Evolutionary conservation across 2,113 vertebrate genomes (phyloP).

Genomic region (Hippocampus comes): DNA sequence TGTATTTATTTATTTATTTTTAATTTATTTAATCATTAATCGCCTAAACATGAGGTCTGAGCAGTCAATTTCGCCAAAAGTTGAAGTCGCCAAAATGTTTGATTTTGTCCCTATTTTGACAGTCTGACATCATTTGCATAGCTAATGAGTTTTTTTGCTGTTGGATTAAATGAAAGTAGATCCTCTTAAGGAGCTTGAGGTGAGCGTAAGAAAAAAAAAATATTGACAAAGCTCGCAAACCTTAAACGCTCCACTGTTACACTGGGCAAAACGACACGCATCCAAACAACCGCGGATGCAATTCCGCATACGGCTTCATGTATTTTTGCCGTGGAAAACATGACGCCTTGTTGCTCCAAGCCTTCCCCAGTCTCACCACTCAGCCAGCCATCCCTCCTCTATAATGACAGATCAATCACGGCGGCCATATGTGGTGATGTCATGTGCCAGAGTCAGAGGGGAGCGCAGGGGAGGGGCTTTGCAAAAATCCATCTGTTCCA

Average conservation of each 20-base stretch:
- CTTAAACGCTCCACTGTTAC: too few relatives aligned
- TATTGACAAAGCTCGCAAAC: not conserved
- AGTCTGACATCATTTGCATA: not conserved
- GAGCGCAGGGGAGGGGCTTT: slow-evolving; percentile 30
- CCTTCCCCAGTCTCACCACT: slow-evolving; percentile 33
- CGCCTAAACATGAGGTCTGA: too few relatives aligned
- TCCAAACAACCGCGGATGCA: slow-evolving; percentile 17
- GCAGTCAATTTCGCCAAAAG: too few relatives aligned
- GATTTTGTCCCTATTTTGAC: not conserved
- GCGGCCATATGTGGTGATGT: slow-evolving; percentile 67
- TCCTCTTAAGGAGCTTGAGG: not conserved
- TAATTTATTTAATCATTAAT: too few relatives aligned
- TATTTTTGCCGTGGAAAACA: slow-evolving; percentile 43
- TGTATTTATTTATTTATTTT: too few relatives aligned
- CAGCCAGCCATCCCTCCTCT: slow-evolving; percentile 52
- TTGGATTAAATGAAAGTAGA: not conserved
- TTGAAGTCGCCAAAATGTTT: too few relatives aligned
- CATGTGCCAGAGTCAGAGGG: slow-evolving; percentile 50
- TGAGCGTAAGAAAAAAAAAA: not conserved
- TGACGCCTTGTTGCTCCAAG: slow-evolving; percentile 15
- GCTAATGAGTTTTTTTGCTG: not conserved
- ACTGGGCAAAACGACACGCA: not conserved
- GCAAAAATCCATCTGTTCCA: slow-evolving; percentile 61
- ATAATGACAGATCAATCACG: slow-evolving; percentile 61
- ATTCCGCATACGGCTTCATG: slow-evolving; percentile 22